Percentiles rank a stretch among this genome's conserved stretches.
phyloP scores from a whole-genome alignment of 1,140 invertebrate genomes.

The Drosophila hydei region DNA sequence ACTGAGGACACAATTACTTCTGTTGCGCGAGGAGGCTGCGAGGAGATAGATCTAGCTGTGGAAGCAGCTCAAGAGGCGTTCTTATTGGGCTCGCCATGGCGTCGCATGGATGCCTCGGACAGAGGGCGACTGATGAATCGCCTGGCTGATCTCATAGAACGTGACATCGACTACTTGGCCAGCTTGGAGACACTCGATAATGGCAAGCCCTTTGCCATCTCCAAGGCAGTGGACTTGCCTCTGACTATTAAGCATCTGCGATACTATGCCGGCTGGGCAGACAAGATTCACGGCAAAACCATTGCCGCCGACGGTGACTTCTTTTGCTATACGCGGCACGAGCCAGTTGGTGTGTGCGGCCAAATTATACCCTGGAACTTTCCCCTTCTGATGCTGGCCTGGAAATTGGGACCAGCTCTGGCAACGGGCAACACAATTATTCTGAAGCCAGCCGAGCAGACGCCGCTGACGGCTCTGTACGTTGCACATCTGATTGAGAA shows the following conservation, averaged over 20 bases:
- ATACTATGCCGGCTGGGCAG: conserved; percentile 91
- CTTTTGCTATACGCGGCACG: conserved; percentile 95
- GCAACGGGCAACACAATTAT: conserved; percentile 95
- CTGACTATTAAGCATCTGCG: conserved; percentile 88
- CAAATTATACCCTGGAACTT: conserved; percentile 99
- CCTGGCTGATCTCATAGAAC: conserved; percentile 92
- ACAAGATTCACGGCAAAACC: conserved; percentile 86
- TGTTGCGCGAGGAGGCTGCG: conserved; percentile 91
- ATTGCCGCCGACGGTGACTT: conserved; percentile 95
- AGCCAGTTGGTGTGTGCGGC: conserved; percentile 98
- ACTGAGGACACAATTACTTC: conserved; percentile 93
- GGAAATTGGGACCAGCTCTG: conserved; percentile 97
- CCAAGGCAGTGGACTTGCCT: conserved; percentile 90
- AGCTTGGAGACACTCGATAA: conserved; percentile 97
- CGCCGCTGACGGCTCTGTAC: conserved; percentile 96
- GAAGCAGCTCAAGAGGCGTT: conserved; percentile 93
- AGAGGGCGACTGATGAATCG: conserved; percentile 91
- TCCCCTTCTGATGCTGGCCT: conserved; percentile 96
- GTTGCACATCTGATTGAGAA: conserved; percentile 93
- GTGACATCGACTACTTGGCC: conserved; percentile 89
- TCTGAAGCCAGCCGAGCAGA: conserved; percentile 98
- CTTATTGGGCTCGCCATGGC: conserved; percentile 92
- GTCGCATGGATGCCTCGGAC: conserved; percentile 94
- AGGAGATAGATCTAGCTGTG: conserved; percentile 93
- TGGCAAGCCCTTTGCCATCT: conserved; percentile 93